A percentile compares a stretch with the other conserved stretches of the same genome.
Evolutionary conservation across 2,888 invertebrate species (phyloP).

Genomic region (Dusona sp.): DNA sequence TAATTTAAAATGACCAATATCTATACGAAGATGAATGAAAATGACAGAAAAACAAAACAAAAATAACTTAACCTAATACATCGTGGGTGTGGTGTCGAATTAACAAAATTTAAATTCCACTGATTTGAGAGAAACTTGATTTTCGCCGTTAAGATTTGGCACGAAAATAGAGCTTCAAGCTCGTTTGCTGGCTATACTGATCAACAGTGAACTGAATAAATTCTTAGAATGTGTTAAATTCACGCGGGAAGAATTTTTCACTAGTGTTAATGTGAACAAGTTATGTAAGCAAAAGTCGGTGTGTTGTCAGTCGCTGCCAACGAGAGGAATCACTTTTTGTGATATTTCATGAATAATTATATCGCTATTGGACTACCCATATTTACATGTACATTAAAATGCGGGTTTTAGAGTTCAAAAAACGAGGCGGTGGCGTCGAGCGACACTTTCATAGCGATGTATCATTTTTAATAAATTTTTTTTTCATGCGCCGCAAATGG

Average conservation of each 20-base stretch:
- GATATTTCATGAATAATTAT: neutral
- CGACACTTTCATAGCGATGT: neutral
- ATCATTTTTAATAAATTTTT: conserved; percentile 9
- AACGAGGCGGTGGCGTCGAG: neutral
- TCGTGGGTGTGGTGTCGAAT: neutral
- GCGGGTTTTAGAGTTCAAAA: neutral
- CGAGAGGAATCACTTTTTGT: neutral
- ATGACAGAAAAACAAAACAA: neutral
- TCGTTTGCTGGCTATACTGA: neutral
- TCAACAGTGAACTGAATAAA: neutral
- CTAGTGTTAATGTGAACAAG: neutral
- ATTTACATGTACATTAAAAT: conserved; percentile 2
- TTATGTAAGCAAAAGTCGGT: neutral
- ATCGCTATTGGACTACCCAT: neutral
- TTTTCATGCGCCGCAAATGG: neutral
- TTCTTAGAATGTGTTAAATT: neutral
- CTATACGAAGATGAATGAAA: neutral
- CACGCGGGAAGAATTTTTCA: neutral
- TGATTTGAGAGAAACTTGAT: neutral
- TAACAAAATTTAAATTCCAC: neutral
- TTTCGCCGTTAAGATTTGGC: neutral
- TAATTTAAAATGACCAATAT: neutral
- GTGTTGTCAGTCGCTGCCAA: neutral
- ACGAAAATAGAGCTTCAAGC: neutral
- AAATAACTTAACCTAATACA: neutral